Evolutionary conservation across 2,888 invertebrate genomes (phyloP).

Genomic region (Melinaea menophilus): DNA sequence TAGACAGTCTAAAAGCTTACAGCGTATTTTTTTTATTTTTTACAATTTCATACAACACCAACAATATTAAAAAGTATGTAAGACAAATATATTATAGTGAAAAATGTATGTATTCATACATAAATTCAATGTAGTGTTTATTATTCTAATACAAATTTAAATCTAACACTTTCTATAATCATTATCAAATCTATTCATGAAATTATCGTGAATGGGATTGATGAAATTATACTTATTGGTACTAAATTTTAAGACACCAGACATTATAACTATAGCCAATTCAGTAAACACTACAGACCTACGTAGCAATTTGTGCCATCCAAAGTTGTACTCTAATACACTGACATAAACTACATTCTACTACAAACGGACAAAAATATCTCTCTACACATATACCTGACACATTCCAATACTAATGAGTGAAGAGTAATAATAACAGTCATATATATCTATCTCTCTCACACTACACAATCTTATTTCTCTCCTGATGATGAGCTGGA

Average conservation of each 20-base stretch:
- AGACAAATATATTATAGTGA: neutral
- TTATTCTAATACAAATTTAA: neutral
- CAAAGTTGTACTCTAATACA: constrained; percentile 27
- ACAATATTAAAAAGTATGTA: constrained; percentile 30
- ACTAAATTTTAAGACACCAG: too few relatives aligned
- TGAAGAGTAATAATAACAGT: constrained; percentile 10
- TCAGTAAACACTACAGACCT: neutral
- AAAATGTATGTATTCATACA: constrained; percentile 1
- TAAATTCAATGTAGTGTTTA: neutral
- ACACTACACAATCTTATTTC: constrained; percentile 46
- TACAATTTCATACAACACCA: constrained; percentile 49
- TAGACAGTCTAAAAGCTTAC: constrained; percentile 58
- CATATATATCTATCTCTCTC: constrained; percentile 17
- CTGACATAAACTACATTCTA: constrained; percentile 19
- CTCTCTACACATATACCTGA: constrained; percentile 23
- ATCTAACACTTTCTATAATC: neutral
- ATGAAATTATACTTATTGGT: too few relatives aligned
- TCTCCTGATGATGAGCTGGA: constrained; percentile 70
- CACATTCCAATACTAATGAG: neutral
- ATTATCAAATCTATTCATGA: neutral
- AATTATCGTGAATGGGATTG: neutral
- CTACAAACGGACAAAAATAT: constrained; percentile 41
- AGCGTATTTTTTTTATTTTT: constrained; percentile 41
- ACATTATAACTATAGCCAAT: neutral
- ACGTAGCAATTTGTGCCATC: constrained; percentile 21